Percentiles rank a stretch among this genome's conserved stretches.
Evolutionary conservation across 2,113 vertebrate species (phyloP).

Genomic region (Catharus fuscescens): DNA sequence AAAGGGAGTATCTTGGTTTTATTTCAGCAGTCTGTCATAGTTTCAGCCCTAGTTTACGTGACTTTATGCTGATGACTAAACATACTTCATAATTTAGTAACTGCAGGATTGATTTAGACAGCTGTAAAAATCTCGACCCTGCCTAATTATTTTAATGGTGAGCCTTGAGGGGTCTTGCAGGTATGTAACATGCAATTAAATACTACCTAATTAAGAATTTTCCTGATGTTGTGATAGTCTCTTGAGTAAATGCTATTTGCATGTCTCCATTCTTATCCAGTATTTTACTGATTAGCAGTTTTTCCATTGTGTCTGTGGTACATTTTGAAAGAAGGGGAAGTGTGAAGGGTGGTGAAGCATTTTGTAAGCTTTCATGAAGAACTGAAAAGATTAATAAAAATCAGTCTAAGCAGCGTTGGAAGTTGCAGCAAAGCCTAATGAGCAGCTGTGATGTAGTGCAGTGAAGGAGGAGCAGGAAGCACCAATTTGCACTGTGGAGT

Average conservation of each 20-base stretch:
- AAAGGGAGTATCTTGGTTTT: neutral
- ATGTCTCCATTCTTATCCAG: conserved; percentile 16
- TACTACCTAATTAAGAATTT: conserved; percentile 52
- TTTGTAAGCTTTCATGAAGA: conserved; percentile 27
- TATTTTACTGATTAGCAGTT: conserved; percentile 22
- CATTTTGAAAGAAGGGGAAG: neutral
- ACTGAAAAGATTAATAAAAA: neutral
- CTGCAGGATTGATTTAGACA: conserved; percentile 52
- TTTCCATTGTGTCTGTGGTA: neutral
- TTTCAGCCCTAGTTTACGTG: neutral
- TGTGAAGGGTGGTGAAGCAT: neutral
- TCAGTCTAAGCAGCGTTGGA: neutral
- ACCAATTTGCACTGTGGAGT: neutral
- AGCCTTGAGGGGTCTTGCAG: conserved; percentile 27
- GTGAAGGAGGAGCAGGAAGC: neutral
- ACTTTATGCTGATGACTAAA: neutral
- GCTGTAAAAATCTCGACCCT: neutral
- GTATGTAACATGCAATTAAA: conserved; percentile 53
- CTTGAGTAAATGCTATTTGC: conserved; percentile 40
- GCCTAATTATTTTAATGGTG: conserved; percentile 33
- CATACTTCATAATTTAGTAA: conserved; percentile 18
- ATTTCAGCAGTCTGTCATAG: neutral
- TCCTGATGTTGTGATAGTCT: conserved; percentile 12
- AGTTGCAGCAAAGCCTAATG: neutral
- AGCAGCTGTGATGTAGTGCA: neutral